Evolutionary conservation across 2,888 invertebrate species (phyloP), one percentile per base, ranked within the genome.

Genomic region (Glaucopsyche alexis): DNA sequence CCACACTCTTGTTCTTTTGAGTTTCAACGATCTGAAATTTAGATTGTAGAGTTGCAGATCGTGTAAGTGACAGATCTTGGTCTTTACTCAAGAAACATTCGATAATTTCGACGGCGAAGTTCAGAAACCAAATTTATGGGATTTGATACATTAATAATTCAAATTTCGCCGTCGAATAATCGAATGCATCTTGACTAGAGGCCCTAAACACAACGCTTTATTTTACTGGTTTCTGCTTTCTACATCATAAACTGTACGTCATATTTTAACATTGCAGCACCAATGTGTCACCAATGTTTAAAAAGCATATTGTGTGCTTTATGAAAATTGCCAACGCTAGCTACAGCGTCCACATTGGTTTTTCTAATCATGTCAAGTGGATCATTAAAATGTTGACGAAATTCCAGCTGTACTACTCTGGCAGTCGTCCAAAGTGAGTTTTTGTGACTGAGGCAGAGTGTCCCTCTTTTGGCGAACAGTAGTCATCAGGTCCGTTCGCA

Each of bases 381-480:
- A 16, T 42, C 66, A 66, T 42, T 42, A 49, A 45, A 69, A 29
- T 67, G 42, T 67, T 47, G 69, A 29, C 45, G 45, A 47, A 69
- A 69, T 74, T 77, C 76, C 76, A 75, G 74, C 74, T 52, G 74
- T 76, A 75, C 70, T 71, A 76, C 78, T 29, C 78, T 83, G 81
- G 82, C 80, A 76, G 78, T 75, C 76, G 77, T 80, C 83, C 80
- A 84, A 80, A 77, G 78, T 77, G 77, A 81, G 80, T 80, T 81
- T 82, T 81, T 82, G 83, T 84, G 85, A 84, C 85, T 84, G 83
- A 85, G 84, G 84, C 87, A 86, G 85, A 86, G 85, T 86, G 83
- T 82, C 83, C 83, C 85, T 87, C 90, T 88, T 89, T 90, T 89
- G 87, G 90, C 87, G 84, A 85, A 84, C 84, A 85, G 87, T 85